Percentiles rank a stretch among this genome's conserved stretches.
Conservation (phyloP, 2,888 invertebrate genomes). For the Suillia variegata region DNA sequence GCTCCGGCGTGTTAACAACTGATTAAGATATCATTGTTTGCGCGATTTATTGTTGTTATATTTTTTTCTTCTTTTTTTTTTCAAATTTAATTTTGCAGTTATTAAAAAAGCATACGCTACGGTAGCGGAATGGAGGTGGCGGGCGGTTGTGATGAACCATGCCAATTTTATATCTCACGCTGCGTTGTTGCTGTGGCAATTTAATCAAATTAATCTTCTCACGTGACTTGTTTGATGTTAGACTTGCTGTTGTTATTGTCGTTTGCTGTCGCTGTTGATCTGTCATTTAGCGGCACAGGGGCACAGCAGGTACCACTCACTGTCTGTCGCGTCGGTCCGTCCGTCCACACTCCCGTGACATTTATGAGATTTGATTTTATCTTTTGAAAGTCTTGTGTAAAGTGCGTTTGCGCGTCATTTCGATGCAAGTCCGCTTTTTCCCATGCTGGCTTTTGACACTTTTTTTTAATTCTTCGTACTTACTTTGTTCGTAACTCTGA, state of each 20-base stretch:
- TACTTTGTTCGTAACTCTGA: too few relatives aligned
- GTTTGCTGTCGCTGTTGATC: not conserved
- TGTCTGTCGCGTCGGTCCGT: not conserved
- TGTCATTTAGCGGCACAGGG: not conserved
- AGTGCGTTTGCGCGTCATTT: not conserved
- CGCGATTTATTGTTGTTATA: too few relatives aligned
- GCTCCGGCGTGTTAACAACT: conserved; percentile 39
- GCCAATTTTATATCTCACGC: conserved; percentile 37
- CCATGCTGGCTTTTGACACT: not conserved
- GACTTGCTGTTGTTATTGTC: conserved; percentile 26
- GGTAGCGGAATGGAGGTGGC: too few relatives aligned
- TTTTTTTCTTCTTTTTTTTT: too few relatives aligned
- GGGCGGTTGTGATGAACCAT: not conserved
- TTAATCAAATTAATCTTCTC: conserved; percentile 58
- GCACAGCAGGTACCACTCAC: conserved; percentile 28
- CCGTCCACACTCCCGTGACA: not conserved
- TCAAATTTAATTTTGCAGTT: not conserved
- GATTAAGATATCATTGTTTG: conserved; percentile 34
- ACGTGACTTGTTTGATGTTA: conserved; percentile 41
- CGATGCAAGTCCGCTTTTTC: not conserved
- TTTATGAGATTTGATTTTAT: too few relatives aligned
- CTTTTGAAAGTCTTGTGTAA: not conserved
- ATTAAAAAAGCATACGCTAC: conserved; percentile 1
- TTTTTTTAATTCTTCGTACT: too few relatives aligned
- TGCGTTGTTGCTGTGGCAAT: conserved; percentile 53